A percentile compares a stretch with the other conserved stretches of the same genome.
Conservation (phyloP, 2,888 invertebrate genomes). For the Scaptomyza cyrtandrae region DNA sequence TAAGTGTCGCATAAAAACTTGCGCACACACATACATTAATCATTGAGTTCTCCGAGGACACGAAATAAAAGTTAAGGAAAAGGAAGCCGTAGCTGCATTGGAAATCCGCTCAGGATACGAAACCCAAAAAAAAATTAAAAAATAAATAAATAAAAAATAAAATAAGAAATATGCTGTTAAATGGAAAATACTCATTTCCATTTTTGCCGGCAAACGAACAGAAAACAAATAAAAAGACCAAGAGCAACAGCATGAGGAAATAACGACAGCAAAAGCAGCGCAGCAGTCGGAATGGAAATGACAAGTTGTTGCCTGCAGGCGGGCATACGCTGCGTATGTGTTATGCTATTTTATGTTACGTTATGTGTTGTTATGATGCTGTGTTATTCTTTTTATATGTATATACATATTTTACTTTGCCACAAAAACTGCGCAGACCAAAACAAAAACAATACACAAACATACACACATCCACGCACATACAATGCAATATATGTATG, state of each 20-base stretch:
- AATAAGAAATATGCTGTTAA: constrained; percentile 30
- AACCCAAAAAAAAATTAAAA: not conserved
- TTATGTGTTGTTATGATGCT: constrained; percentile 5
- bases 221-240: constrained; percentile 7
- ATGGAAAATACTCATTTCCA: constrained; percentile 55
- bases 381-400: constrained; percentile 17
- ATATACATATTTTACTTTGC: constrained; percentile 5
- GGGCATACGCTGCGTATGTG: constrained; percentile 44
- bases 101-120: constrained; percentile 25
- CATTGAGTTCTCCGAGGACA: not conserved
- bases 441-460: constrained; percentile 3
- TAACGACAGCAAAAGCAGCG: constrained; percentile 4
- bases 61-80: not conserved
- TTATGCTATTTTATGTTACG: constrained; percentile 9
- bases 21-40: not conserved
- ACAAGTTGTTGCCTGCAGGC: constrained; percentile 46
- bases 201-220: constrained; percentile 36
- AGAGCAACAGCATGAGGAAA: not conserved
- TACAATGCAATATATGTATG: not conserved
- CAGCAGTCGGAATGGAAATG: constrained; percentile 21
- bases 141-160: not conserved
- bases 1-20: constrained; percentile 24
- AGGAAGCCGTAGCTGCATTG: constrained; percentile 12
- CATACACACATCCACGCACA: not conserved
- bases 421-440: constrained; percentile 11